Evolutionary conservation across 2,797 vertebrate species (phyloP).

Genomic region (Pseudochaenichthys georgianus): DNA sequence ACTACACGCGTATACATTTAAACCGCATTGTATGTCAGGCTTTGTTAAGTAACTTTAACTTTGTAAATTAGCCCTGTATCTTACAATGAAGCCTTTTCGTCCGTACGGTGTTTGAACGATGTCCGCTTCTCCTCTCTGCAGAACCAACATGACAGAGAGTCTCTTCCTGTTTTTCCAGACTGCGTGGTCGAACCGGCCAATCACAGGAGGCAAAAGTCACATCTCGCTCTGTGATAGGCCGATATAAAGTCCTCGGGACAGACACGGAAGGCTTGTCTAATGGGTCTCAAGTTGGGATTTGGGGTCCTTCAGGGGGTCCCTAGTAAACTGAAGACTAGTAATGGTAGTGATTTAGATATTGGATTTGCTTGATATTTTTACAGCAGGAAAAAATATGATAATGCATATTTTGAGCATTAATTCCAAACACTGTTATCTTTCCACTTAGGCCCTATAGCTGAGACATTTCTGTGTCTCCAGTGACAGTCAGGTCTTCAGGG

Average conservation of each 20-base stretch:
- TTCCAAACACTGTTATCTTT: constrained; percentile 62
- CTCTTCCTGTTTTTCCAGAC: constrained; percentile 75
- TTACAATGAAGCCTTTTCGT: constrained; percentile 39
- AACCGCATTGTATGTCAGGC: background rate
- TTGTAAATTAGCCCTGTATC: constrained; percentile 12
- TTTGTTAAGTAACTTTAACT: background rate
- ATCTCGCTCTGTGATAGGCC: constrained; percentile 63
- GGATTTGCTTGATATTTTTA: constrained; percentile 70
- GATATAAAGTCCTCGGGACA: constrained; percentile 41
- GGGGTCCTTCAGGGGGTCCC: constrained; percentile 67
- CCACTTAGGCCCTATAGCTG: constrained; percentile 53
- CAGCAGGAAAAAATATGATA: constrained; percentile 50
- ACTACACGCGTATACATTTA: background rate
- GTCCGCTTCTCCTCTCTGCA: constrained; percentile 14
- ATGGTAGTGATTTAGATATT: constrained; percentile 70
- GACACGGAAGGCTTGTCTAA: constrained; percentile 63
- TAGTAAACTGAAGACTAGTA: constrained; percentile 57
- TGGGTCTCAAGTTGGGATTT: constrained; percentile 72
- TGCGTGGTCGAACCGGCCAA: constrained; percentile 66
- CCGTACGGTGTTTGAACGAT: background rate
- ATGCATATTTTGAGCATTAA: constrained; percentile 59
- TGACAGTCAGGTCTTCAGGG: constrained; percentile 60
- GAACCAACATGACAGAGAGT: constrained; percentile 27
- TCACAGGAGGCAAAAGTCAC: constrained; percentile 55
- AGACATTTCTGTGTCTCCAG: constrained; percentile 65